phyloP scores from a whole-genome alignment of 2,113 vertebrate genomes.

The Telmatochromis sp. region DNA sequence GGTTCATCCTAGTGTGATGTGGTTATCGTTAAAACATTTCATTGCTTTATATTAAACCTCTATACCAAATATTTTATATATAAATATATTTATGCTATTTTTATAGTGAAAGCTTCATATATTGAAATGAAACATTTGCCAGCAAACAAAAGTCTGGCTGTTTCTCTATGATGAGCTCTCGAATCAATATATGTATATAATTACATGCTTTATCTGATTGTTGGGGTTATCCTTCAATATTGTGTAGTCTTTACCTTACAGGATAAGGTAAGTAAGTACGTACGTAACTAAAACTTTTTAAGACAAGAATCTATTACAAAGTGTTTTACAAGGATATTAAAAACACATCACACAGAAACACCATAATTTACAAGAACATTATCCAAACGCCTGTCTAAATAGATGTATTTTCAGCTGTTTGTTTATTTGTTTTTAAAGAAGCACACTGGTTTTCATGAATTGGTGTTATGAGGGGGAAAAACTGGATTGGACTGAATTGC shows the following conservation, averaged over 20 bases:
- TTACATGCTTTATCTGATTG: neutral
- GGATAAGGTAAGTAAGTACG: neutral
- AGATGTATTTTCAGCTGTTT: neutral
- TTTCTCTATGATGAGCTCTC: neutral
- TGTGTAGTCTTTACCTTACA: neutral
- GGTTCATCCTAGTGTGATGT: neutral
- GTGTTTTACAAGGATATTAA: neutral
- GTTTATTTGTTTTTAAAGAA: no score
- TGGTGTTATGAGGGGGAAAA: neutral
- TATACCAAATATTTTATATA: neutral
- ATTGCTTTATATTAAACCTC: neutral
- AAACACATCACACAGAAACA: neutral
- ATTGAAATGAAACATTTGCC: neutral
- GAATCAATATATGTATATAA: neutral
- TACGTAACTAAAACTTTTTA: neutral
- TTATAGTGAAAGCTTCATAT: neutral
- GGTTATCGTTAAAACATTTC: neutral
- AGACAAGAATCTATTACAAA: neutral
- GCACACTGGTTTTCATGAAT: neutral
- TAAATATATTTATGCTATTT: neutral
- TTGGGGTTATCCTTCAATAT: neutral
- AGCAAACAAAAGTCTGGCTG: neutral
- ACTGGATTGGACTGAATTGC: neutral
- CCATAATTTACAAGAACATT: neutral
- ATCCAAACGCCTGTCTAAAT: neutral